Percentiles rank a stretch among this genome's conserved stretches.
Evolutionary conservation across 2,797 vertebrate genomes (phyloP).

Genomic region (Eulemur coronatus): DNA sequence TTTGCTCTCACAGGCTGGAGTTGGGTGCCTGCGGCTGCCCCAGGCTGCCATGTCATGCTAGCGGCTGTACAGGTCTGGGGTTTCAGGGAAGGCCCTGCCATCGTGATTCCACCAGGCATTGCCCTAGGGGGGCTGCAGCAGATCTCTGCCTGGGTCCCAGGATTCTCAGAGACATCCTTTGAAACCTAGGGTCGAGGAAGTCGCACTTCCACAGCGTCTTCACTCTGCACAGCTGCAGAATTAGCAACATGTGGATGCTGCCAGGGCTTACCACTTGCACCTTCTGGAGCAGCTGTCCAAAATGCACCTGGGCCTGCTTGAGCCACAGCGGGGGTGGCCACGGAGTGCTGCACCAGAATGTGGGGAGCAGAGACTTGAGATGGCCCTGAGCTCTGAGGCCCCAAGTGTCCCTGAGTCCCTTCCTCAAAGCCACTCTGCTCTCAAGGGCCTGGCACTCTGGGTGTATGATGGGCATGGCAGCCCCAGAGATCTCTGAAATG

Average conservation of each 20-base stretch:
- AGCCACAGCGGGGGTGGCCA: background rate
- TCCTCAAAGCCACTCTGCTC: background rate
- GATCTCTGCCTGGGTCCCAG: background rate
- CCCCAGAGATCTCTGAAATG: background rate
- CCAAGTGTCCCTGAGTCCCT: too few relatives aligned
- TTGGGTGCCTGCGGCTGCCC: background rate
- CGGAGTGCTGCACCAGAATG: background rate
- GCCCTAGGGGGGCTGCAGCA: background rate
- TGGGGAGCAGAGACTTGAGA: background rate
- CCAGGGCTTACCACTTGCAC: background rate
- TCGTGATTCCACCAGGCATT: background rate
- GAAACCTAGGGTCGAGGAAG: background rate
- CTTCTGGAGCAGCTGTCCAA: background rate
- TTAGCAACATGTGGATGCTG: background rate
- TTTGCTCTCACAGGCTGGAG: background rate
- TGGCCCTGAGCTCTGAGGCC: background rate
- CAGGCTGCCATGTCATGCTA: background rate
- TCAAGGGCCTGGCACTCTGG: background rate
- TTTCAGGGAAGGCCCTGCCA: background rate
- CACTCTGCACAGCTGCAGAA: background rate
- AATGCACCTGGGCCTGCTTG: background rate
- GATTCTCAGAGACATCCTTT: background rate
- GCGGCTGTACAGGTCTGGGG: background rate
- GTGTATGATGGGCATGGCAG: background rate
- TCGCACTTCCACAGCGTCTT: background rate